These are phyloP conservation scores for Equus quagga DNA, from an alignment of 2,113 vertebrate species.

Conservation along the genomic window DNA sequence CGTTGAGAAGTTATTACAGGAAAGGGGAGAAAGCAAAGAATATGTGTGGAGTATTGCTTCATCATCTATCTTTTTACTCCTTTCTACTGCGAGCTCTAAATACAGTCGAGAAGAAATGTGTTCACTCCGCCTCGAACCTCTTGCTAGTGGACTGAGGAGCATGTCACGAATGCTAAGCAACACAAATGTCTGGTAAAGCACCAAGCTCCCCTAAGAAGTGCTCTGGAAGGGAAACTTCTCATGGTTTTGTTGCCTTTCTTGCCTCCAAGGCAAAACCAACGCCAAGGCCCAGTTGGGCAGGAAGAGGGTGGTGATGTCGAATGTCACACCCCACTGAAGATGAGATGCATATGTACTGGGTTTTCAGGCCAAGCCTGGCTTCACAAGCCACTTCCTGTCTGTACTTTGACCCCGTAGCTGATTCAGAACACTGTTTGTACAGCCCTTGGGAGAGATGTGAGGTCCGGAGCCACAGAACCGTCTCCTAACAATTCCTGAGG, in stretches of 20 bases:
- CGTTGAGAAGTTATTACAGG: conserved; percentile 30
- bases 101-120: neutral
- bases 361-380: neutral
- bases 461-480: neutral
- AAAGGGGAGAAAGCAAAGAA: conserved; percentile 36
- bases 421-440: neutral
- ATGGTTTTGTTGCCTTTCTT: conserved; percentile 33
- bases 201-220: neutral
- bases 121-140: neutral
- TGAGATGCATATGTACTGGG: neutral
- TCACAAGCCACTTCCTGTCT: conserved; percentile 22
- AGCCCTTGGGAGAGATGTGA: neutral
- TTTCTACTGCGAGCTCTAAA: conserved; percentile 19
- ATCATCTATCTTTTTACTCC: neutral
- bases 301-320: neutral
- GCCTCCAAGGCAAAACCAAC: conserved; percentile 30
- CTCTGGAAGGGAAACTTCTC: conserved; percentile 5
- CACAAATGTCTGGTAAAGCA: neutral
- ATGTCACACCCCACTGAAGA: neutral
- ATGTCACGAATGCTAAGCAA: neutral
- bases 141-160: neutral
- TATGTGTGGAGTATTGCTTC: neutral
- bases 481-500: neutral
- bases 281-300: neutral
- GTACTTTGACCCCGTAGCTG: neutral